Conservation (phyloP, 2,888 invertebrate genomes). For the Sphaeridia pumilis region DNA sequence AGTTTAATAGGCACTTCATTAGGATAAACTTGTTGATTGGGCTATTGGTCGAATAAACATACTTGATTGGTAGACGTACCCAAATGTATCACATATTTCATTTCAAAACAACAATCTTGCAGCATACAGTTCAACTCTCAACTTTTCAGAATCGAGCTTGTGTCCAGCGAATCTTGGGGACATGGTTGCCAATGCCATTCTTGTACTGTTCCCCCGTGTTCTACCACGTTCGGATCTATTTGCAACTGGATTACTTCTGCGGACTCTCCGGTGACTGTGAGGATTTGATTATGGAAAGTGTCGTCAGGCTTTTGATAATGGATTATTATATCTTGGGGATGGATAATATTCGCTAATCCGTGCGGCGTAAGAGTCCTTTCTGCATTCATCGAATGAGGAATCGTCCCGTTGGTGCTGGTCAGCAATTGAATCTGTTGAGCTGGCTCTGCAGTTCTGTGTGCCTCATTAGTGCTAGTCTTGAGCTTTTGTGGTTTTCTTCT, state of each 20-base stretch:
- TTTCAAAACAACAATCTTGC: too few species aligned
- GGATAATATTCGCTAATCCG: constrained; percentile 5
- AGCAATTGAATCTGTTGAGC: not conserved
- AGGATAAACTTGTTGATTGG: too few species aligned
- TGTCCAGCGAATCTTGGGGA: not conserved
- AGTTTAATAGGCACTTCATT: too few species aligned
- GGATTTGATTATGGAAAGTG: constrained; percentile 7
- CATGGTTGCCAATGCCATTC: constrained; percentile 13
- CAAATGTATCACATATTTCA: too few species aligned
- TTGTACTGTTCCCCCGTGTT: constrained; percentile 5
- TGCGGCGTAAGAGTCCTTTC: constrained; percentile 5
- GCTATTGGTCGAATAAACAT: too few species aligned
- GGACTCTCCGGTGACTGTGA: constrained; percentile 3
- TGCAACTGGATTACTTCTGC: constrained; percentile 13
- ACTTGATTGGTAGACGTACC: too few species aligned
- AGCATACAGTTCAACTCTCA: too few species aligned
- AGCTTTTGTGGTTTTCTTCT: not conserved
- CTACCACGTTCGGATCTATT: constrained; percentile 7
- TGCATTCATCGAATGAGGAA: constrained; percentile 1
- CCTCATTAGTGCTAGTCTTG: not conserved
- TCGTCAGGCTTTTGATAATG: constrained; percentile 9
- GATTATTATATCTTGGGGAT: constrained; percentile 13
- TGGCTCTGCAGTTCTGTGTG: not conserved
- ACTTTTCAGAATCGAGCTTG: too few species aligned
- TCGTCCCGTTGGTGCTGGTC: not conserved